Conservation (phyloP, 1,140 invertebrate species). For the Brachionus koreanus region DNA sequence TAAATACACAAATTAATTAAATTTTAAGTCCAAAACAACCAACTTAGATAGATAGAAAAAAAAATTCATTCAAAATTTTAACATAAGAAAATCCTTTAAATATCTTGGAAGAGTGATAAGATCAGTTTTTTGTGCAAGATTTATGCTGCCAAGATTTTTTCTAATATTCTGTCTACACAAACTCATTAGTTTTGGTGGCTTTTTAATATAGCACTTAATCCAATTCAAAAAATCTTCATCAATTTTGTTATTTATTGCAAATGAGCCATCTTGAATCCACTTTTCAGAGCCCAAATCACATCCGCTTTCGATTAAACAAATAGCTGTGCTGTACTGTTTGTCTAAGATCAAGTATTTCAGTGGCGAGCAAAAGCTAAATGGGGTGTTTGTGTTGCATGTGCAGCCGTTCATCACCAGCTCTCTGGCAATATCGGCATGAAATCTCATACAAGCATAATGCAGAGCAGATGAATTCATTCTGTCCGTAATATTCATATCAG, state of each 20-base stretch:
- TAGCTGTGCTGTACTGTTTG: conserved; percentile 19
- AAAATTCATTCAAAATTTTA: conserved; percentile 24
- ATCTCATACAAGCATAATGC: conserved; percentile 49
- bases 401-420: conserved; percentile 48
- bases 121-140: not conserved
- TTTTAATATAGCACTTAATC: not conserved
- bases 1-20: not conserved
- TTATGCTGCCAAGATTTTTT: not conserved
- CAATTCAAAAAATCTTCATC: conserved; percentile 20
- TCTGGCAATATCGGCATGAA: conserved; percentile 46
- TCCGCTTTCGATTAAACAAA: conserved; percentile 21
- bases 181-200: conserved; percentile 4
- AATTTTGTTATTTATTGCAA: conserved; percentile 9
- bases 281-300: conserved; percentile 23
- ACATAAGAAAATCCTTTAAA: conserved; percentile 28
- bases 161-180: conserved; percentile 9
- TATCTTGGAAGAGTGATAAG: not conserved
- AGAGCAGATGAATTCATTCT: conserved; percentile 50
- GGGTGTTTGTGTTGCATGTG: conserved; percentile 46
- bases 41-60: not conserved
- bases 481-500: conserved; percentile 50
- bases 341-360: conserved; percentile 32
- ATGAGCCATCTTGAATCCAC: conserved; percentile 23
- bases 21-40: not conserved
- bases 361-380: conserved; percentile 24